Evolutionary conservation across 2,113 vertebrate species (phyloP).

Genomic region (Nothocercus julius): DNA sequence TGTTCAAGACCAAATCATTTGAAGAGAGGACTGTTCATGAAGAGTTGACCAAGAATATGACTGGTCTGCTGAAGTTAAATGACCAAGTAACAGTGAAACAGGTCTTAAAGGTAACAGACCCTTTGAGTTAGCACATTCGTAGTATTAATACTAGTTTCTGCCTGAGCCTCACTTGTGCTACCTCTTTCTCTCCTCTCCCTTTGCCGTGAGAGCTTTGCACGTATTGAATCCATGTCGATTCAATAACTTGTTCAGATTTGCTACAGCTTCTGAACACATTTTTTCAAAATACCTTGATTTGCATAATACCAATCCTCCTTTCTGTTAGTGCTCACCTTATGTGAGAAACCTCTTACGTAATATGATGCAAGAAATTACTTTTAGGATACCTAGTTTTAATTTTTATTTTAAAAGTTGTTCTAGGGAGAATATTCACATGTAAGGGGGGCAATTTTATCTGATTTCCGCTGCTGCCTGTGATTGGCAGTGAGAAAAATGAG

Average conservation of each 20-base stretch:
- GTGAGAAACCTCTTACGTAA: background rate
- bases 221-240: background rate
- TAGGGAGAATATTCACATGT: background rate
- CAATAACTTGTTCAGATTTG: background rate
- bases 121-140: background rate
- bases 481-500: background rate
- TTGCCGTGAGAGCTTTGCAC: background rate
- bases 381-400: background rate
- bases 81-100: slow-evolving; percentile 88
- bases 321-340: background rate
- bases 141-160: background rate
- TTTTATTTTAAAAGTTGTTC: background rate
- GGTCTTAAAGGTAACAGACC: slow-evolving; percentile 85
- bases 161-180: background rate
- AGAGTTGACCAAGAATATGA: slow-evolving; percentile 90
- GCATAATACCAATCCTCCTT: background rate
- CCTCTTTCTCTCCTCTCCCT: background rate
- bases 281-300: background rate
- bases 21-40: slow-evolving; percentile 93
- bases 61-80: slow-evolving; percentile 91
- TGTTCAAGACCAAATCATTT: slow-evolving; percentile 89
- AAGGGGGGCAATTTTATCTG: background rate
- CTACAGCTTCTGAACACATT: background rate
- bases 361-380: background rate
- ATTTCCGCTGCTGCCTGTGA: background rate